A percentile compares a stretch with the other conserved stretches of the same genome.
Conservation (phyloP, 2,113 vertebrate species). For the Poeciliopsis retropinna region DNA sequence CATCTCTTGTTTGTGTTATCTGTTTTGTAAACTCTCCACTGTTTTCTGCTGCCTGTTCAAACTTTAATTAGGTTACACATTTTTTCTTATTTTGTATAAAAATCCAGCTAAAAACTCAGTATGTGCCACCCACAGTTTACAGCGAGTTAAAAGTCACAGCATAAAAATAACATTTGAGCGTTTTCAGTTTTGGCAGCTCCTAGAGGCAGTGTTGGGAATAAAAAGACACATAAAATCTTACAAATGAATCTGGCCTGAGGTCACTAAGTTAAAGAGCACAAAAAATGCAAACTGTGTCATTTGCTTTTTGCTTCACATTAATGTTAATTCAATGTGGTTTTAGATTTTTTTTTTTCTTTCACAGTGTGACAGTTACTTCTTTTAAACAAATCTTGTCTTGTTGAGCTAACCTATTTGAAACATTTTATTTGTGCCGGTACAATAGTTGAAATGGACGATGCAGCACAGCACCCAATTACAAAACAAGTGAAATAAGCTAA, state of each 20-base stretch:
- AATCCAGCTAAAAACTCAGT: background rate
- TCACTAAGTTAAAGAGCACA: background rate
- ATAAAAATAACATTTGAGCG: background rate
- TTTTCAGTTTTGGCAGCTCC: background rate
- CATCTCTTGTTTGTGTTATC: conserved; percentile 33
- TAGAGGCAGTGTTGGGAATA: background rate
- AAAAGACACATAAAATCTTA: background rate
- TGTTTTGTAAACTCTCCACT: conserved; percentile 9
- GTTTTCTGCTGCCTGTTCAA: conserved; percentile 21
- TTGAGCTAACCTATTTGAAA: background rate
- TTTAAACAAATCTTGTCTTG: background rate
- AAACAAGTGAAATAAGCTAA: no score
- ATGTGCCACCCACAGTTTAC: background rate
- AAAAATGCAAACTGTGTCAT: background rate
- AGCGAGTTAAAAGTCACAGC: background rate
- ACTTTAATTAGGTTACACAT: conserved; percentile 38
- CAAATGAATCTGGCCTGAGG: background rate
- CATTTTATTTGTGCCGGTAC: no score
- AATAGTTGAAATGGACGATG: no score
- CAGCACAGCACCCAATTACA: no score
- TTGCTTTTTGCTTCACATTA: background rate
- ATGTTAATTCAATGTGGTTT: no score
- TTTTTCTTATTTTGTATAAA: background rate
- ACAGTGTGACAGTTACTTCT: background rate
- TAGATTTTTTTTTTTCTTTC: background rate